These are phyloP conservation scores for Cotesia vestalis DNA, from an alignment of 1,140 invertebrate species.

Conservation along the genomic window DNA sequence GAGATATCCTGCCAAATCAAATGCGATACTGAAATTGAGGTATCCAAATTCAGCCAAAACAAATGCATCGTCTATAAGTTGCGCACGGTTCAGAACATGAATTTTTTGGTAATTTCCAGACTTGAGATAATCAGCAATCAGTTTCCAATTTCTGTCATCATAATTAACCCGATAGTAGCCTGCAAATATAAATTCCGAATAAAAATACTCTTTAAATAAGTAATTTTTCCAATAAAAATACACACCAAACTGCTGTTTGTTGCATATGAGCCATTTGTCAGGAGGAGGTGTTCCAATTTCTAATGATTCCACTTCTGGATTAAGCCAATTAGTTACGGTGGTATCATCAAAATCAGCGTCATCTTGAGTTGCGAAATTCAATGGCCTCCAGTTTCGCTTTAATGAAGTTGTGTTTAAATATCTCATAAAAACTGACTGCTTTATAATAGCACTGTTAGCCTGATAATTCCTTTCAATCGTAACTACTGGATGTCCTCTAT, in stretches of 20 bases:
- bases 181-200: constrained; percentile 28
- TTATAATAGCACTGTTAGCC: constrained; percentile 60
- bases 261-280: constrained; percentile 69
- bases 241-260: constrained; percentile 69
- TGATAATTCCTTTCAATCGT: constrained; percentile 72
- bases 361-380: constrained; percentile 63
- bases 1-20: constrained; percentile 71
- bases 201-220: constrained; percentile 46
- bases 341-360: constrained; percentile 65
- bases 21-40: constrained; percentile 65
- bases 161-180: constrained; percentile 74
- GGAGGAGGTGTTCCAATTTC: constrained; percentile 12
- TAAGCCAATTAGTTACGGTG: constrained; percentile 50
- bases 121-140: constrained; percentile 63
- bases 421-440: constrained; percentile 60
- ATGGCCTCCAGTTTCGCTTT: constrained; percentile 66
- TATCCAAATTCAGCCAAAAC: constrained; percentile 71
- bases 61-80: constrained; percentile 80
- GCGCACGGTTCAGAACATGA: constrained; percentile 76
- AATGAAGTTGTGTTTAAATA: constrained; percentile 44
- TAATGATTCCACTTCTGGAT: background rate
- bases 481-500: constrained; percentile 84
- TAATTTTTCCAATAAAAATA: constrained; percentile 34
- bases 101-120: constrained; percentile 65
- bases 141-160: constrained; percentile 68